A percentile compares a stretch with the other conserved stretches of the same genome.
phyloP scores from a whole-genome alignment of 92 coral and sea anemone genomes.

The Diadumene lineata region DNA sequence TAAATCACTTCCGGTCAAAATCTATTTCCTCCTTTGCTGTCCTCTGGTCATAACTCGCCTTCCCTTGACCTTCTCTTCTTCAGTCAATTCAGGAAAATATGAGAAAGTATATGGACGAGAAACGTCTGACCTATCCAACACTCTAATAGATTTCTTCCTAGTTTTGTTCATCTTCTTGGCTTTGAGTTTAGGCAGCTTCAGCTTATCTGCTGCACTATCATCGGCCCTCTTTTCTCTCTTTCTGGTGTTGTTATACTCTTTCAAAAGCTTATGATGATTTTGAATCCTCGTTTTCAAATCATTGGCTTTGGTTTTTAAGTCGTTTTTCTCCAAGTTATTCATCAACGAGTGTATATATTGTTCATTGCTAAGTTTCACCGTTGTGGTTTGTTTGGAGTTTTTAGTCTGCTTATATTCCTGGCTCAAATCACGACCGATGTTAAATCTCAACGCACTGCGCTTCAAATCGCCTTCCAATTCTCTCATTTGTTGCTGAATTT shows the following conservation, averaged over 20 bases:
- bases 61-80: background rate
- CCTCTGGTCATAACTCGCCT: background rate
- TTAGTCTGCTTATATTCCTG: background rate
- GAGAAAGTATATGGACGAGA: slow-evolving; percentile 11
- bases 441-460: background rate
- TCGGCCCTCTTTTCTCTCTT: background rate
- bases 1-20: background rate
- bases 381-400: background rate
- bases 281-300: background rate
- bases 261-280: background rate
- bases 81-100: background rate
- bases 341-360: background rate
- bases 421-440: background rate
- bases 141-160: background rate
- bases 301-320: slow-evolving; percentile 4
- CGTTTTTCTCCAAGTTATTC: background rate
- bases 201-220: background rate
- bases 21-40: background rate
- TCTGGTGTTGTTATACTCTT: background rate
- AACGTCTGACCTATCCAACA: background rate
- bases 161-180: background rate
- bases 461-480: slow-evolving; percentile 13
- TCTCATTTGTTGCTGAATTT: background rate
- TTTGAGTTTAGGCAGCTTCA: slow-evolving; percentile 5
- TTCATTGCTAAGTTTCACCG: background rate